phyloP scores from a whole-genome alignment of 2,888 invertebrate species.

The Sepioteuthis lessoniana region DNA sequence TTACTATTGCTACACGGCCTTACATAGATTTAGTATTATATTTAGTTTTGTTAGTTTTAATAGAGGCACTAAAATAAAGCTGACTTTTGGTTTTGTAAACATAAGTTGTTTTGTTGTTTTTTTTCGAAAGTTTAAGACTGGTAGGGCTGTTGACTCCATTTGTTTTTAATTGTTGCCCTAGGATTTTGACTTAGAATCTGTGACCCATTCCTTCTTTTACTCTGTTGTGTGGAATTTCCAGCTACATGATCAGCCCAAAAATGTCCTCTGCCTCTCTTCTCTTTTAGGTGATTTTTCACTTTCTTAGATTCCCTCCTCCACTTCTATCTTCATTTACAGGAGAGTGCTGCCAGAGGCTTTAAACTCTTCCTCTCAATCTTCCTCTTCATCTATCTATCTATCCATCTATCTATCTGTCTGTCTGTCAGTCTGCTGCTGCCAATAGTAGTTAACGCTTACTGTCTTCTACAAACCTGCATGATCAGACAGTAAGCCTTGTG shows the following conservation, averaged over 20 bases:
- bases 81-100: neutral
- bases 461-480: slow-evolving; percentile 5
- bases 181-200: slow-evolving; percentile 33
- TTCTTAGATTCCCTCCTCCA: neutral
- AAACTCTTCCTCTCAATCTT: neutral
- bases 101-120: neutral
- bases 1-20: too few species aligned
- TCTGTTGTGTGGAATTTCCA: slow-evolving; percentile 8
- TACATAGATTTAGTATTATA: too few species aligned
- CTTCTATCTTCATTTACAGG: neutral
- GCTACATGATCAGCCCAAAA: slow-evolving; percentile 40
- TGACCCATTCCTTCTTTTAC: slow-evolving; percentile 6
- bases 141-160: neutral
- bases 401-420: neutral
- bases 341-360: neutral
- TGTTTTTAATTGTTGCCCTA: neutral
- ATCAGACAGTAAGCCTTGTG: slow-evolving; percentile 17
- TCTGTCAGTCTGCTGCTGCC: neutral
- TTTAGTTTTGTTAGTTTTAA: too few species aligned
- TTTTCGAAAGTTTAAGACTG: neutral
- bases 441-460: neutral
- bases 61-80: neutral
- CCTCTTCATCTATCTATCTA: neutral
- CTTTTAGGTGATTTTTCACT: neutral
- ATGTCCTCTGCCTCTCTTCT: neutral